phyloP scores from a whole-genome alignment of 2,888 invertebrate species.

The Ceratothoa steindachneri region DNA sequence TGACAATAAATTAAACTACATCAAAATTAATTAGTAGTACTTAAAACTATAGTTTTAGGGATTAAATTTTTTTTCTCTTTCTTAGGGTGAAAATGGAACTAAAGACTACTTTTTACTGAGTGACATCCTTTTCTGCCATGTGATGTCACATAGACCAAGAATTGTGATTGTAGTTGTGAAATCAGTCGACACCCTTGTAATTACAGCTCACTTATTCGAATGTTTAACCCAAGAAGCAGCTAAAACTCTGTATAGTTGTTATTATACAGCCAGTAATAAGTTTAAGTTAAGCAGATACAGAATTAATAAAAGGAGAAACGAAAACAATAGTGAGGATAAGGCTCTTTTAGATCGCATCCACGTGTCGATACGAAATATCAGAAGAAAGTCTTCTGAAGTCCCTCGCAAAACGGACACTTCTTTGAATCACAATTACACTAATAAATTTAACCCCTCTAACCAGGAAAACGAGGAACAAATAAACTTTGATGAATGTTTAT shows the following conservation, averaged over 20 bases:
- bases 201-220: conserved; percentile 51
- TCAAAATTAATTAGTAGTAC: no score
- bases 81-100: not conserved
- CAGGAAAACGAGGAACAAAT: not conserved
- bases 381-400: not conserved
- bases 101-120: conserved; percentile 27
- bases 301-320: conserved; percentile 46
- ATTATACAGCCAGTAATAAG: conserved; percentile 50
- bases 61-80: no score
- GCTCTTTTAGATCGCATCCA: conserved; percentile 1
- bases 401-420: not conserved
- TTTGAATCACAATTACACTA: no score
- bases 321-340: not conserved
- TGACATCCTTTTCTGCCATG: conserved; percentile 53
- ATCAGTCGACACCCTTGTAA: conserved; percentile 20
- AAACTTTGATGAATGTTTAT: not conserved
- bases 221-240: conserved; percentile 50
- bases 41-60: no score
- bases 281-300: conserved; percentile 49
- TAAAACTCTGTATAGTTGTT: conserved; percentile 49
- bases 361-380: not conserved
- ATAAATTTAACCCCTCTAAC: not conserved
- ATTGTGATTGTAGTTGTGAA: conserved; percentile 52
- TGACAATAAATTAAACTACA: no score
- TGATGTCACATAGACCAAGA: conserved; percentile 50